These are phyloP conservation scores for Ferrisia virgata DNA, from an alignment of 2,888 invertebrate species.

Conservation along the genomic window DNA sequence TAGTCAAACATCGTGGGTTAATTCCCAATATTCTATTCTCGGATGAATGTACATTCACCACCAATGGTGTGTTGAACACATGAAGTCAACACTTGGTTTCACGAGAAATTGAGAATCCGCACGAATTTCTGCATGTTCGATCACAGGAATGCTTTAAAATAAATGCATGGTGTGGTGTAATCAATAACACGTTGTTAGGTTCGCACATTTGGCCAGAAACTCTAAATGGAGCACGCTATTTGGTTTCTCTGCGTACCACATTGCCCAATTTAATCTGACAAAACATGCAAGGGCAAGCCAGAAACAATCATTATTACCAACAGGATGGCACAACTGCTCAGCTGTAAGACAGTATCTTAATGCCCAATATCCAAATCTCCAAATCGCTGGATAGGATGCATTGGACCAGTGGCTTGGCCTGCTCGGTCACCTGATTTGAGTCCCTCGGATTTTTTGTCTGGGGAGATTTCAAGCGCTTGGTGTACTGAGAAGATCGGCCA, in stretches of 20 bases:
- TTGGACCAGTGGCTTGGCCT: background rate
- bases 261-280: background rate
- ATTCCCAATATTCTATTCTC: too few species aligned
- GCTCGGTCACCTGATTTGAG: background rate
- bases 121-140: background rate
- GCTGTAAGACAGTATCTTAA: background rate
- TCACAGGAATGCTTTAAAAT: background rate
- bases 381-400: background rate
- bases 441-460: background rate
- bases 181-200: background rate
- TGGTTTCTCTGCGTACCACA: background rate
- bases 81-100: too few species aligned
- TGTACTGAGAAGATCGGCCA: background rate
- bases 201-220: background rate
- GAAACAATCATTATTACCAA: background rate
- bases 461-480: background rate
- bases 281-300: background rate
- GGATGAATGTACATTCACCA: too few species aligned
- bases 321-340: background rate
- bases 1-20: background rate
- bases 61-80: too few species aligned
- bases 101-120: too few species aligned
- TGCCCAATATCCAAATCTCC: too few species aligned
- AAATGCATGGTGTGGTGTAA: background rate
- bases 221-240: background rate